Conservation (phyloP, 2,113 vertebrate genomes). For the Nipponia nippon region DNA sequence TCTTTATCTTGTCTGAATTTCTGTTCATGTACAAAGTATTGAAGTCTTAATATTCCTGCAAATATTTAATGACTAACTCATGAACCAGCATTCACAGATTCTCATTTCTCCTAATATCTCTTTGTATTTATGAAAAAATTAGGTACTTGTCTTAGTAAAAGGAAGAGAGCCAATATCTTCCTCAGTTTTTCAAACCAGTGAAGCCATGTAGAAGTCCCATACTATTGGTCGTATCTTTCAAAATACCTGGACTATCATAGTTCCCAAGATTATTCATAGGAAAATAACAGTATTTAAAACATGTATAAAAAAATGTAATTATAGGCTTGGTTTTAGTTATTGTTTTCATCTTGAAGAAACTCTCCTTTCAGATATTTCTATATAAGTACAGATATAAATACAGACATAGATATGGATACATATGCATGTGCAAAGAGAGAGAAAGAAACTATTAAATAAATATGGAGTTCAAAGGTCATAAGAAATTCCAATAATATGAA, state of each 20-base stretch:
- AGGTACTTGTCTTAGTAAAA: background rate
- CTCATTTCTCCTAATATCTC: background rate
- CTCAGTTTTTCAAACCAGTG: background rate
- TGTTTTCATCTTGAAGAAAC: background rate
- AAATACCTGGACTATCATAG: background rate
- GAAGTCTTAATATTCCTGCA: background rate
- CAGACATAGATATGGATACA: background rate
- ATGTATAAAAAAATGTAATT: background rate
- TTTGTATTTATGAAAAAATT: background rate
- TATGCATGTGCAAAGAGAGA: background rate
- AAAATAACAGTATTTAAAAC: background rate
- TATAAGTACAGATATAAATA: background rate
- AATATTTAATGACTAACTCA: background rate
- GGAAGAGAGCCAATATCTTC: background rate
- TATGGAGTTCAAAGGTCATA: background rate
- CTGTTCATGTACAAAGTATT: background rate
- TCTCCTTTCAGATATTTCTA: background rate
- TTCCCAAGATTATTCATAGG: background rate
- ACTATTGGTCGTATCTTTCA: background rate
- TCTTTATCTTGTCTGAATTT: background rate
- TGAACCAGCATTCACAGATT: background rate
- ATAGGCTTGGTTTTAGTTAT: background rate
- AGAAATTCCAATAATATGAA: background rate
- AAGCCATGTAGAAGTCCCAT: background rate
- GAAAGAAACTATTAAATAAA: background rate